Evolutionary conservation across 2,797 vertebrate genomes (phyloP).

Genomic region (Periophthalmus magnuspinnatus): DNA sequence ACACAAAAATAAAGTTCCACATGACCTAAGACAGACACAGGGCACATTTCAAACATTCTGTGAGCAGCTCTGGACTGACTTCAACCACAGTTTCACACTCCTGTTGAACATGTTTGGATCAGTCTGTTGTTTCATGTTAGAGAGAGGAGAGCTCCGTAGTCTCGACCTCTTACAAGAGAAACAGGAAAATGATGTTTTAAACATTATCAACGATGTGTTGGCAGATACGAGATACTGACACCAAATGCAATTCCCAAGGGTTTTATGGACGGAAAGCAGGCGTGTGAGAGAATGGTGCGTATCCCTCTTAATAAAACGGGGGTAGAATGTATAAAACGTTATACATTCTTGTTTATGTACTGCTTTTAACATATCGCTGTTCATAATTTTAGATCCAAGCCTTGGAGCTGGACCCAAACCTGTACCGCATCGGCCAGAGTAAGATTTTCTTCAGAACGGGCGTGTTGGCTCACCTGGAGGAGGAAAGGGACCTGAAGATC

Average conservation of each 20-base stretch:
- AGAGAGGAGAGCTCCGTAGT: no score
- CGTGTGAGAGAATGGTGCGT: slow-evolving; percentile 94
- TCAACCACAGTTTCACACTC: no score
- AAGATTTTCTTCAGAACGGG: slow-evolving; percentile 99
- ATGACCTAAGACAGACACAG: no score
- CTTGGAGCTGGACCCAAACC: slow-evolving; percentile 91
- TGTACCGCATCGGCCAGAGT: slow-evolving; percentile 97
- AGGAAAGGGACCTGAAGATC: slow-evolving; percentile 97
- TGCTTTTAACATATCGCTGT: background rate
- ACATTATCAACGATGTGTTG: slow-evolving; percentile 34
- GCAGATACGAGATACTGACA: slow-evolving; percentile 96
- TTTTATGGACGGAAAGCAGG: slow-evolving; percentile 99
- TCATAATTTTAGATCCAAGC: slow-evolving; percentile 84
- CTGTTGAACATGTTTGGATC: no score
- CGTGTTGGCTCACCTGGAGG: slow-evolving; percentile 94
- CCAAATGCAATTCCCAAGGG: slow-evolving; percentile 98
- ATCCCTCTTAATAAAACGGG: no score
- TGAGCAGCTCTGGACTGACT: no score
- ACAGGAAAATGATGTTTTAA: no score
- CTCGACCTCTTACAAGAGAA: no score
- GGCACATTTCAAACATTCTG: no score
- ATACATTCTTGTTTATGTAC: background rate
- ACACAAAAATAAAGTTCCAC: no score
- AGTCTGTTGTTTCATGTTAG: no score
- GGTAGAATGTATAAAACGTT: no score